Base-by-base conservation (phyloP, 2,888 invertebrate species). In the Resseliella maxima region DNA sequence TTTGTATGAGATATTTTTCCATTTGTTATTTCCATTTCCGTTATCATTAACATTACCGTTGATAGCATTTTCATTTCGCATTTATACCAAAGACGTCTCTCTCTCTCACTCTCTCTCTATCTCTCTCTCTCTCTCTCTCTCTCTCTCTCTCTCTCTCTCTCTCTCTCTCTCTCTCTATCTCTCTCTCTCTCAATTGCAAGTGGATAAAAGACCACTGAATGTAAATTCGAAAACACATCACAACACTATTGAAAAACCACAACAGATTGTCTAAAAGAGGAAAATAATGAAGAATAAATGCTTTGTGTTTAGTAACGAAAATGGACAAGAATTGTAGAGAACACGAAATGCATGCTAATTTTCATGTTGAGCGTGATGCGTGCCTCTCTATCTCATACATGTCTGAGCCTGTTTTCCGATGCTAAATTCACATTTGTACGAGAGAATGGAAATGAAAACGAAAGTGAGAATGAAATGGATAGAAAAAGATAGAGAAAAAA, bases 221-320 rank as follows among this genome's bases (percentile, higher is more conserved):
- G 72, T 72, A 72, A 31, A 50, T 50, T 72, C 72, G 72, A 18
- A 8, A 41, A 8, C 8, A 50, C 46, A 8, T 15, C 46, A 50
- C 46, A 15, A 50, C 72, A 72, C 31, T 35, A 18, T 50, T 50
- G 72, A 72, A 31, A 31, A 27, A 35, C 72, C 72, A 72, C 72
- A 72, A 31, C 72, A 72, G 72, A 72, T 72, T 72, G 72, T 72
- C 72, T 31, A 72, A 72, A 31, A 31, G 15, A 15, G 15, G 35
- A 35, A 72, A 72, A 72, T 72, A 72, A 72, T 72, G 72, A 72
- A 31, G 72, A 72, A 72, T 72, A 72, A 72, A 72, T 72, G 72
- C 72, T 72, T 72, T 31, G 35, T 72, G 72, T 72, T 31, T 72
- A 72, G 72, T 35, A 31, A 72, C 15, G 72, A 72, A 72, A 72